phyloP scores from a whole-genome alignment of 2,797 vertebrate species.

The Melanogrammus aeglefinus region DNA sequence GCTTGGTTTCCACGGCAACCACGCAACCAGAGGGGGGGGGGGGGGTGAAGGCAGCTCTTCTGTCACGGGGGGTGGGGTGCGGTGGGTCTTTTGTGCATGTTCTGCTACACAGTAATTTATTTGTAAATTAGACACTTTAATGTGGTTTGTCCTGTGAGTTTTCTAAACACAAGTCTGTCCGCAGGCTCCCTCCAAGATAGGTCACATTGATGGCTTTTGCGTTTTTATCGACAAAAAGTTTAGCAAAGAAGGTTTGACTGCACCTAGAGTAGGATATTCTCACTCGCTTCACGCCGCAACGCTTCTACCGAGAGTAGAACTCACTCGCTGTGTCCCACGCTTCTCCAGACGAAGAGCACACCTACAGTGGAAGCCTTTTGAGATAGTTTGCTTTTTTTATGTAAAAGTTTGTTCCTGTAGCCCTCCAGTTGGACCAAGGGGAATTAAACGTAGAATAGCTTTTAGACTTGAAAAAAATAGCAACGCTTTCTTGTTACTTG shows the following conservation, averaged over 20 bases:
- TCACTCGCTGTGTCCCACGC: conserved; percentile 51
- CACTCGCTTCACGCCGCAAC: conserved; percentile 50
- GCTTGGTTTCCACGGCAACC: conserved; percentile 39
- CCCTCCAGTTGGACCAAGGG: conserved; percentile 57
- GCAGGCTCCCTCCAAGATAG: conserved; percentile 49
- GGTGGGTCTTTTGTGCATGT: conserved; percentile 49
- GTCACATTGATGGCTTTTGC: conserved; percentile 42
- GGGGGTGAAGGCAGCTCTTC: conserved; percentile 61
- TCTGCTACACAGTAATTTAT: conserved; percentile 71
- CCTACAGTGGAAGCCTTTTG: conserved; percentile 40
- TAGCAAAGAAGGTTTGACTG: conserved; percentile 65
- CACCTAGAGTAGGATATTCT: conserved; percentile 53
- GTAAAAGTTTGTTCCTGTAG: conserved; percentile 43
- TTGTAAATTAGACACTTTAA: conserved; percentile 67
- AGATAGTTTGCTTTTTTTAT: conserved; percentile 51
- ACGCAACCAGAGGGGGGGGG: conserved; percentile 29
- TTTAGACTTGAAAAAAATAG: conserved; percentile 64
- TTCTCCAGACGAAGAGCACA: conserved; percentile 48
- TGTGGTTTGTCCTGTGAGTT: conserved; percentile 62
- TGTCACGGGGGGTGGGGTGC: conserved; percentile 39
- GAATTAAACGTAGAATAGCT: conserved; percentile 58
- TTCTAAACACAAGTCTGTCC: conserved; percentile 54
- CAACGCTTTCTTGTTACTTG: conserved; percentile 67
- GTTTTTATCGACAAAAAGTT: conserved; percentile 57
- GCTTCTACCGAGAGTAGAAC: conserved; percentile 49